These are phyloP conservation scores for Smutsia temminckii DNA, from an alignment of 2,797 vertebrate genomes.

Conservation along the genomic window DNA sequence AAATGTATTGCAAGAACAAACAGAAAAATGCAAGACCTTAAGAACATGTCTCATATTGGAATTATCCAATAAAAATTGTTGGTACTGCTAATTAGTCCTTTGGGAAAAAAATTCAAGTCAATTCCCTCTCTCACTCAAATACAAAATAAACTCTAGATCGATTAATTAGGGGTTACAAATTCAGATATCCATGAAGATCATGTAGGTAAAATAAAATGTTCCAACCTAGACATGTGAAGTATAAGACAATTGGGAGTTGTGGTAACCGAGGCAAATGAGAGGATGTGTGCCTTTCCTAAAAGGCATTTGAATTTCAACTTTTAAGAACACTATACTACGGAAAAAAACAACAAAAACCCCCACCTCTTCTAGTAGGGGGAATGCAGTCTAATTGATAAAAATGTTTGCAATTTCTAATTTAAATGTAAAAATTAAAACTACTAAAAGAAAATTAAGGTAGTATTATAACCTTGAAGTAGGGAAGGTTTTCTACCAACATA, in stretches of 20 bases:
- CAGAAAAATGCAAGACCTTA: not conserved
- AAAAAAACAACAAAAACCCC: not conserved
- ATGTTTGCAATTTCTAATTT: not conserved
- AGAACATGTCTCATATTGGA: not conserved
- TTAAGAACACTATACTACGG: not conserved
- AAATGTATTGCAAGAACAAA: not conserved
- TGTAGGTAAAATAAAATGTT: constrained; percentile 5
- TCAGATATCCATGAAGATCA: not conserved
- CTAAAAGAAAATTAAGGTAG: constrained; percentile 8
- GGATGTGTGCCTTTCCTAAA: not conserved
- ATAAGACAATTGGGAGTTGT: not conserved
- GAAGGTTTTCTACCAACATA: not conserved
- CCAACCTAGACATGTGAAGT: not conserved
- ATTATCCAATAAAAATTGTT: not conserved
- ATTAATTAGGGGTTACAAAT: not conserved
- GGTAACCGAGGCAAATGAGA: not conserved
- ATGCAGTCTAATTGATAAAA: not conserved
- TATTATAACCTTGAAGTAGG: not conserved
- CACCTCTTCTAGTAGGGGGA: not conserved
- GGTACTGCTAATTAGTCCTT: not conserved
- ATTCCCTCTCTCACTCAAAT: not conserved
- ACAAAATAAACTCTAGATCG: constrained; percentile 7
- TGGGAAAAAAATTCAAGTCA: not conserved
- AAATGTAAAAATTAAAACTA: not conserved
- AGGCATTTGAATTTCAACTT: not conserved